Evolutionary conservation across 2,888 invertebrate species (phyloP).

Genomic region (Paralinhomoeus sp.): DNA sequence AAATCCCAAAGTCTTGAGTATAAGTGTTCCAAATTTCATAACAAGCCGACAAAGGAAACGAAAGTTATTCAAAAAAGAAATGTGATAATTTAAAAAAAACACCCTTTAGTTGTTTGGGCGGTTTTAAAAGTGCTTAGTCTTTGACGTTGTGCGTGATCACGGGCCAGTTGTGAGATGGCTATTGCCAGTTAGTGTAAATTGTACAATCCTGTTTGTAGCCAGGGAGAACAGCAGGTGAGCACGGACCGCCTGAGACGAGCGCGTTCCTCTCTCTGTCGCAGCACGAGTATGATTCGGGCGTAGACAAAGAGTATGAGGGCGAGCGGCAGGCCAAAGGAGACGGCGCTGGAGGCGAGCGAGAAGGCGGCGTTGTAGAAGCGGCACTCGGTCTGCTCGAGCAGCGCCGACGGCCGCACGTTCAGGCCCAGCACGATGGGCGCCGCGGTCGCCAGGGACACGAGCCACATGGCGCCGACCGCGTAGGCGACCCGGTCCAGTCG

Average conservation of each 20-base stretch:
- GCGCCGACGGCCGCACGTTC: constrained; percentile 63
- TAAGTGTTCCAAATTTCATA: too few relatives aligned
- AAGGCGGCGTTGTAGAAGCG: constrained; percentile 33
- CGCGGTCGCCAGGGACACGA: constrained; percentile 79
- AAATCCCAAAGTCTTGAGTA: too few relatives aligned
- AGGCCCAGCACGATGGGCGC: constrained; percentile 80
- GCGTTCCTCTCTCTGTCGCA: constrained; percentile 16
- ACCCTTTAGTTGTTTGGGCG: too few relatives aligned
- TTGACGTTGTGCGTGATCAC: too few relatives aligned
- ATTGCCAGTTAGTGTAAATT: too few relatives aligned
- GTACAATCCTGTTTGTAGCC: too few relatives aligned
- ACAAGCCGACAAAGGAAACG: too few relatives aligned
- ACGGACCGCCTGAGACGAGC: constrained; percentile 10
- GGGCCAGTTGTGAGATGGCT: too few relatives aligned
- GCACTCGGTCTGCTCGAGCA: constrained; percentile 19
- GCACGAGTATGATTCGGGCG: constrained; percentile 26
- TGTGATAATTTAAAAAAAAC: too few relatives aligned
- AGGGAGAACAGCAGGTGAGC: too few relatives aligned
- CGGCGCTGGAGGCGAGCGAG: constrained; percentile 29
- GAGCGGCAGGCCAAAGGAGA: constrained; percentile 30
- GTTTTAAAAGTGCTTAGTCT: too few relatives aligned
- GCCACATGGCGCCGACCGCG: constrained; percentile 82
- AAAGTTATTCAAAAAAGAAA: too few relatives aligned
- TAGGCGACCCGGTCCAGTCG: constrained; percentile 63
- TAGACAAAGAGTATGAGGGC: constrained; percentile 32